Evolutionary conservation across 1,140 invertebrate species (phyloP), one percentile per base, ranked within the genome.

Genomic region (Drosophila takahashii): DNA sequence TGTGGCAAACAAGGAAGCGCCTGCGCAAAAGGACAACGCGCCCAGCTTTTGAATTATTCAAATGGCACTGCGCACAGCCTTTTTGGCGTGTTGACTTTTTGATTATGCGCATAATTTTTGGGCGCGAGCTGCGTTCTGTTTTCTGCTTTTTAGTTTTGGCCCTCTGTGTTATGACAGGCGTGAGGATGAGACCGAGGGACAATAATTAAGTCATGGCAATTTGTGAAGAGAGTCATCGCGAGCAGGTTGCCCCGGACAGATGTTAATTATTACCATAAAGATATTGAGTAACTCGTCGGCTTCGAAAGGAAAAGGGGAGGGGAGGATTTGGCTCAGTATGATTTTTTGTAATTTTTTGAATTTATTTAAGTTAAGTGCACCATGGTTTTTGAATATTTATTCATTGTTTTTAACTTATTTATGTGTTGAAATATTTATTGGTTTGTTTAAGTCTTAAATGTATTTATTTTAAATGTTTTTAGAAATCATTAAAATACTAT

Each of bases 91-190:
- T 89, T 80, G 84, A 84, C 83, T 87, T 56, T 74, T 79, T 90
- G 86, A 90, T 90, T 90, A 90, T 90, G 87, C 87, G 87, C 87
- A 90, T 90, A 90, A 90, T 86, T 80, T 86, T 72, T 59, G 50
- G 59, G 41, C 50, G 13, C 53, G 37, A 67, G 37, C 27, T 34
- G 42, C 27, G 62, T 15, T 51, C 29, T 7, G 47, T 11, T 34
- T 51, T 11, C 27, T 11, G 42, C 18, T 44, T 32, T 32, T 9
- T n/a, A 1, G 13, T 6, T 4, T 47, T 27, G 4, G 47, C 26
- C 32, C 39, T 51, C 37, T 81, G 77, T 81, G 77, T 73, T 84
- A 77, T 84, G 81, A 84, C 77, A 60, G 77, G 50, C 44, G 36
- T 45, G 45, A 67, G 59, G 62, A 65, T 57, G 39, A 39, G 34